Base-by-base conservation (phyloP, 2,113 vertebrate genomes). In the Conger conger region DNA sequence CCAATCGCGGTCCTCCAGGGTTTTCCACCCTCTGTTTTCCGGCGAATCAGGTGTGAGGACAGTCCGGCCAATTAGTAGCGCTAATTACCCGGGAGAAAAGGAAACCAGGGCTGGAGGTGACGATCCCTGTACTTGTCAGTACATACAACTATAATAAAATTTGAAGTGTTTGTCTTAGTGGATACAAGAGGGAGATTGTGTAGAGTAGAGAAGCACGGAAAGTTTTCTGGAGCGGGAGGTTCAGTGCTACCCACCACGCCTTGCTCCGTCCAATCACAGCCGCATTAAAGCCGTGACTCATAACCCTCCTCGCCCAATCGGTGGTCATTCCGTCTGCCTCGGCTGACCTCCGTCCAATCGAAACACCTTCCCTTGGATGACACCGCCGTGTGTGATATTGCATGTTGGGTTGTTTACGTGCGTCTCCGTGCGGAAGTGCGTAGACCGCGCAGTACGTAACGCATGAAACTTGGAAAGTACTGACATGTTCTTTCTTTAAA, bases 281-380 rank as follows among this genome's bases (percentile, higher is more conserved):
- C 9, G 68, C n/a, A 73, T n/a, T 33, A 33, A 11, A n/a, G 27
- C 68, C 33, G 68, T 73, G 68, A 73, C 27, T 33, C 23, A 33
- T 33, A n/a, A n/a, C 30, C 68, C 40, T 50, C 4, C 79, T 30
- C 38, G 33, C 79, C 42, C 38, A 40, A 33, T 17, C 82, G 53
- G 82, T 83, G 82, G 42, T 77, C 82, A 83, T 83, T 77, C 82
- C 35, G 82, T 68, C 30, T 77, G 82, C 82, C 35, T 76, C n/a
- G 9, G 30, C 38, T 15, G 37, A 35, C 38, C 68, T 3, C 78
- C 17, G 38, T 79, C 36, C 27, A 30, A 63, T 63, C 18, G 57
- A 73, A 73, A 11, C 9, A 73, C 3, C 57, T 20, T 27, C 57
- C 4, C 4, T 27, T 63, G 57, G 27, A 33, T 73, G 68, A 4